phyloP scores from a whole-genome alignment of 37 sponge, comb jelly and placozoan genomes.

The Hexactinellida sp. region DNA sequence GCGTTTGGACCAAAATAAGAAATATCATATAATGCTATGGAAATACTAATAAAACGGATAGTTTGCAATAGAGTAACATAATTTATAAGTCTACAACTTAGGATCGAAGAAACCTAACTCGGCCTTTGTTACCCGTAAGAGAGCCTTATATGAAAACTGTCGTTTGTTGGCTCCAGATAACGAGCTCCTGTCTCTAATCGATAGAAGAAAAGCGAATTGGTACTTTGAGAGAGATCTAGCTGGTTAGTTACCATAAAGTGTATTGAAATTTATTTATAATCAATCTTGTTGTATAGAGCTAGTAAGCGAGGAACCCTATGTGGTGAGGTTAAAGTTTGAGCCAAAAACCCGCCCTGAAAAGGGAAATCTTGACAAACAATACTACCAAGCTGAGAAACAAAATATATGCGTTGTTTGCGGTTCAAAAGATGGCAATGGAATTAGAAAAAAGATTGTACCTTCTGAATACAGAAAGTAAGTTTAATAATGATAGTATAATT shows the following conservation, averaged over 20 bases:
- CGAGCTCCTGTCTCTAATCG: constrained; percentile 42
- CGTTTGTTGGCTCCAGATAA: constrained; percentile 65
- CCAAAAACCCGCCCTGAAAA: constrained; percentile 52
- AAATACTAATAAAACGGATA: too few species aligned
- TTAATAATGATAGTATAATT: background rate
- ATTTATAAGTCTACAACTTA: too few species aligned
- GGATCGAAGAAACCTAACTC: too few species aligned
- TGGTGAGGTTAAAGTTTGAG: constrained; percentile 53
- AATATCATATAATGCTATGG: too few species aligned
- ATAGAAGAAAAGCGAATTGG: constrained; percentile 62
- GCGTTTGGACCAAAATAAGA: too few species aligned
- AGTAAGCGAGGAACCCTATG: constrained; percentile 38
- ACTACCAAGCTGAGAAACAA: constrained; percentile 56
- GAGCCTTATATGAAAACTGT: constrained; percentile 63
- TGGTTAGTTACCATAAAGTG: constrained; percentile 17
- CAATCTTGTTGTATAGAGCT: constrained; percentile 25
- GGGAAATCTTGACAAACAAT: constrained; percentile 27
- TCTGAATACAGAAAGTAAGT: constrained; percentile 67
- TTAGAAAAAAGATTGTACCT: constrained; percentile 71
- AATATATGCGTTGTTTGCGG: constrained; percentile 76
- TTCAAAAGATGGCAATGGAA: constrained; percentile 22
- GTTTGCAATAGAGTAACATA: too few species aligned
- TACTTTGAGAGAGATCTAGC: constrained; percentile 50
- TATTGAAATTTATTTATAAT: background rate
- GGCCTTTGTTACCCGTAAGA: constrained; percentile 29